Conservation (phyloP, 2,888 invertebrate genomes). For the Tortrix viridana region DNA sequence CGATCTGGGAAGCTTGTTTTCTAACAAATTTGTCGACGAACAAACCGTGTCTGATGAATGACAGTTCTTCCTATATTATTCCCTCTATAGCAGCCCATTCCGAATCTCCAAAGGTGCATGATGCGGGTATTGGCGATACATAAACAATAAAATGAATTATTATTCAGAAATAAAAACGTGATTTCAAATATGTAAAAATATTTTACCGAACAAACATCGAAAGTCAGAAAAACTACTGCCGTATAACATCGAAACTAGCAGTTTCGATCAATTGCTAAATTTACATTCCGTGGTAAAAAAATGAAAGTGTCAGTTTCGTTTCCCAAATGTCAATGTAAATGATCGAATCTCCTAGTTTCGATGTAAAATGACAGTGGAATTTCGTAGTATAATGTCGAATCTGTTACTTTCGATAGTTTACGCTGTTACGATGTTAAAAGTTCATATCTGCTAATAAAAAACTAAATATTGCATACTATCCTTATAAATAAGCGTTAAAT, state of each 20-base stretch:
- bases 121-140: too few species aligned
- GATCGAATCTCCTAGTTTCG: constrained; percentile 3
- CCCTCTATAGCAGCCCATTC: too few species aligned
- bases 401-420: too few species aligned
- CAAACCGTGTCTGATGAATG: constrained; percentile 1
- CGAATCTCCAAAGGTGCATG: too few species aligned
- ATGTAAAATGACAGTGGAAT: neutral
- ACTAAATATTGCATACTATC: neutral
- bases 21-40: constrained; percentile 5
- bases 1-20: constrained; percentile 1
- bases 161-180: too few species aligned
- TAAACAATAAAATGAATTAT: neutral
- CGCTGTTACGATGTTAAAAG: neutral
- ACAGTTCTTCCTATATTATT: too few species aligned
- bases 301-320: constrained; percentile 2
- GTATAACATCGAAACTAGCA: constrained; percentile 1
- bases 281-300: neutral
- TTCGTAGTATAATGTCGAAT: neutral
- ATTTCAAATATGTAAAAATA: neutral
- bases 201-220: neutral
- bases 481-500: neutral
- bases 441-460: neutral
- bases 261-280: neutral
- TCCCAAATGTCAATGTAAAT: neutral
- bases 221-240: neutral